These are phyloP conservation scores for Gasterosteus nipponicus DNA, from an alignment of 2,113 vertebrate species.

Conservation along the genomic window DNA sequence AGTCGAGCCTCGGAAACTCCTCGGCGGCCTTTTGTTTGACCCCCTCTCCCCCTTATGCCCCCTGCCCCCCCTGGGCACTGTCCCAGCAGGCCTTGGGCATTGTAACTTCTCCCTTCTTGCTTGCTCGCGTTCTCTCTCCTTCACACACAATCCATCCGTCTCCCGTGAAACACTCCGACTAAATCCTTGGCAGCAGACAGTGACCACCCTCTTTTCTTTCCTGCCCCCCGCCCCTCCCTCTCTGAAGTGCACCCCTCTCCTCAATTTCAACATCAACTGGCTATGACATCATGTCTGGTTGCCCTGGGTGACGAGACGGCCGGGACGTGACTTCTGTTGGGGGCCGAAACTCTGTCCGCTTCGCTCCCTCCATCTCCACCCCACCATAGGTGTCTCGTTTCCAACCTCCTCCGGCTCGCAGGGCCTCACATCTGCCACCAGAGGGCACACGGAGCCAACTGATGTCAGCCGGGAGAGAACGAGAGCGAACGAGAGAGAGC, in stretches of 20 bases:
- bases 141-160: slow-evolving; percentile 69
- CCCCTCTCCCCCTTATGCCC: slow-evolving; percentile 34
- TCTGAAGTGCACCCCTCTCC: slow-evolving; percentile 73
- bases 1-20: slow-evolving; percentile 80
- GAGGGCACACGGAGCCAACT: slow-evolving; percentile 72
- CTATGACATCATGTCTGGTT: slow-evolving; percentile 96
- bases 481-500: no score
- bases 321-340: slow-evolving; percentile 86
- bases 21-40: slow-evolving; percentile 74
- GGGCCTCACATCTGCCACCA: slow-evolving; percentile 56
- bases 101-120: slow-evolving; percentile 74
- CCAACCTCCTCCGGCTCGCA: slow-evolving; percentile 29
- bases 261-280: slow-evolving; percentile 91
- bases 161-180: slow-evolving; percentile 65
- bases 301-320: slow-evolving; percentile 89
- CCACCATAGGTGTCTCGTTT: slow-evolving; percentile 28
- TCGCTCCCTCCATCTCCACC: slow-evolving; percentile 44
- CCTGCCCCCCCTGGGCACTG: slow-evolving; percentile 66
- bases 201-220: slow-evolving; percentile 84
- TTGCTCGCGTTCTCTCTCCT: slow-evolving; percentile 60
- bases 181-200: slow-evolving; percentile 86
- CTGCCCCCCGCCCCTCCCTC: slow-evolving; percentile 65
- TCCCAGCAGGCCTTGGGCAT: slow-evolving; percentile 68
- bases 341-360: slow-evolving; percentile 70
- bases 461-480: background rate